A percentile compares a stretch with the other conserved stretches of the same genome.
phyloP scores from a whole-genome alignment of 2,113 vertebrate species.

The Lichenostomus cassidix region DNA sequence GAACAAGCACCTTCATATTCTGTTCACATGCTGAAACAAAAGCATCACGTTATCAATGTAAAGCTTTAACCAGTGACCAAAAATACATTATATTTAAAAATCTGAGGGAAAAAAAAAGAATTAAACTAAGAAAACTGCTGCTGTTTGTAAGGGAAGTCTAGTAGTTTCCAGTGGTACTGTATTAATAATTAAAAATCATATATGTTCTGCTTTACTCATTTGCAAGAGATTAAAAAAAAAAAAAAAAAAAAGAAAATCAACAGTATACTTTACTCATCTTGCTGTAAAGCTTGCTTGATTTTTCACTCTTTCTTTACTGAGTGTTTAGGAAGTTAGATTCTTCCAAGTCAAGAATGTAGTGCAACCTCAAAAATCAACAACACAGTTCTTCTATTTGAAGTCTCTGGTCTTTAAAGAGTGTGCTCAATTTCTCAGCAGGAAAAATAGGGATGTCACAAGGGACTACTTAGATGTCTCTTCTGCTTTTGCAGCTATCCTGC shows the following conservation, averaged over 20 bases:
- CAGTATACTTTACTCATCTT: background rate
- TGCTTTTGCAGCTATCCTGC: conserved; percentile 56
- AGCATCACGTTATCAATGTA: background rate
- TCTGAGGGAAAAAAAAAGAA: background rate
- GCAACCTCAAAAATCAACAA: background rate
- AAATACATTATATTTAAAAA: background rate
- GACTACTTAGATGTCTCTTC: conserved; percentile 56
- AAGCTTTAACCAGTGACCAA: background rate
- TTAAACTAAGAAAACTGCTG: background rate
- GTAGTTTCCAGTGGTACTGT: background rate
- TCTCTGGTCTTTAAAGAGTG: background rate
- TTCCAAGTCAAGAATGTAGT: background rate
- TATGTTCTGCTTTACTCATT: background rate
- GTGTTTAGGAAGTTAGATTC: background rate
- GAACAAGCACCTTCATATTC: background rate
- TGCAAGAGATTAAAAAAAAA: background rate
- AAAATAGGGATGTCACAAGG: conserved; percentile 11
- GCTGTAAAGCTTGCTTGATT: background rate
- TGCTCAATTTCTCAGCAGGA: background rate
- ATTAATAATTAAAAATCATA: background rate
- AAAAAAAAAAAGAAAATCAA: background rate
- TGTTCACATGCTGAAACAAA: background rate
- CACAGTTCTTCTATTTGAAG: background rate
- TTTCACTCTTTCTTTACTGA: background rate
- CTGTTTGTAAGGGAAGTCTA: background rate